Base-by-base conservation (phyloP, 2,888 invertebrate species). In the Cerceris rybyensis region DNA sequence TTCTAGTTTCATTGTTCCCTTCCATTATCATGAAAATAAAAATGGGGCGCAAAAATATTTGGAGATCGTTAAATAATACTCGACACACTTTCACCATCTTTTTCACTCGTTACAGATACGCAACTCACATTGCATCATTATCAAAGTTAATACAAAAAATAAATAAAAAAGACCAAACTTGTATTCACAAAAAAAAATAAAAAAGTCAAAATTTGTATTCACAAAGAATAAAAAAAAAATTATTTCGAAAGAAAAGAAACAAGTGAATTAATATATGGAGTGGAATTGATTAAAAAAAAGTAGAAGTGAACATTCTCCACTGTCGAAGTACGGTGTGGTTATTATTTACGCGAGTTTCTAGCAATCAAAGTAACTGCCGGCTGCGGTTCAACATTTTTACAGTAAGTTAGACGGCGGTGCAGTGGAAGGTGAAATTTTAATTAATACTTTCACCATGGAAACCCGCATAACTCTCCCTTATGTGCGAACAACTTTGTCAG, bases 401-500 rank as follows among this genome's bases (percentile, higher is more conserved):
- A 11, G 8, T 46, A 46, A 11, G 9, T 46, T 11, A 46, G 46
- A 46, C 11, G 46, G 46, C 28, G 28, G 11, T 4, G 9, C 46
- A 46, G 46, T 46, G 7, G 17, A 49, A 52, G 43, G 50, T 70
- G 61, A 71, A 75, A 75, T 75, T 75, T 71, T 75, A 71, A 71
- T 71, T 61, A 75, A 75, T 61, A 71, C 43, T 66, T 61, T 71
- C 55, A 9, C 16, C 39, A 39, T n/a, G 66, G 8, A 42, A 2
- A 17, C 54, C 28, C 50, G 50, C 14, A 41, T 28, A 43, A 49
- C 11, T 11, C 8, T 46, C 46, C 46, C 9, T 46, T 46, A 46
- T 46, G 42, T 13, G 28, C 39, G 9, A 42, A 9, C 4, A 54
- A 28, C 6, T 28, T 39, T 28, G 9, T 57, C 39, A 52, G 11